Conservation (phyloP, 92 coral and sea anemone genomes). For the Porites rus region DNA sequence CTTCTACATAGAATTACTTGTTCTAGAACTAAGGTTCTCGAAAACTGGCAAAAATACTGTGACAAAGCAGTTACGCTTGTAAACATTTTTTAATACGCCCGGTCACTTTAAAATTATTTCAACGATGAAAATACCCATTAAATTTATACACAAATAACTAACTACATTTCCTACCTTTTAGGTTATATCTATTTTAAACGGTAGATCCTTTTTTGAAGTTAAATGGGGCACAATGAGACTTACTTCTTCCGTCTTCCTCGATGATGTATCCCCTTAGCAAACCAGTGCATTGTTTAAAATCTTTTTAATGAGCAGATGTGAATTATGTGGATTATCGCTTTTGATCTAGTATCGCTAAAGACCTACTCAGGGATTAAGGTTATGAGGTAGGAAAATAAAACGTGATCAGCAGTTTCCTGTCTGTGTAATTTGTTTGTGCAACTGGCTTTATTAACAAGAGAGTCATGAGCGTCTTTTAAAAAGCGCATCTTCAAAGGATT, state of each 20-base stretch:
- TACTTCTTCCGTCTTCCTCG: not conserved
- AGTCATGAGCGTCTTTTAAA: not conserved
- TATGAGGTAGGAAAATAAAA: not conserved
- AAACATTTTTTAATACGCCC: no score
- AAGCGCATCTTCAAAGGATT: not conserved
- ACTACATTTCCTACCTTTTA: not conserved
- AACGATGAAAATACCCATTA: not conserved
- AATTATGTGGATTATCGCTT: not conserved
- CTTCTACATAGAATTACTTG: no score
- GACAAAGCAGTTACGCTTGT: no score
- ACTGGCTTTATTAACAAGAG: not conserved
- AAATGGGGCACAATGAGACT: not conserved
- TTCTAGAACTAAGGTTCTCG: no score
- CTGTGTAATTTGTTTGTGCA: not conserved
- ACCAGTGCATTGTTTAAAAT: not conserved
- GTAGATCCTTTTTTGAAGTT: not conserved
- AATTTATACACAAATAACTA: not conserved
- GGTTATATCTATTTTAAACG: not conserved
- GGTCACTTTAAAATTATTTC: no score
- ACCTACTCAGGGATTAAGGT: not conserved
- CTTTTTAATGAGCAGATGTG: slow-evolving; percentile 1
- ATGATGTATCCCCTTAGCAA: not conserved
- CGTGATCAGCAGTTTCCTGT: not conserved
- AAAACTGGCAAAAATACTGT: no score
- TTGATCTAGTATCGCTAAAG: not conserved